Evolutionary conservation across 2,113 vertebrate genomes (phyloP).

Genomic region (Dromaius novaehollandiae): DNA sequence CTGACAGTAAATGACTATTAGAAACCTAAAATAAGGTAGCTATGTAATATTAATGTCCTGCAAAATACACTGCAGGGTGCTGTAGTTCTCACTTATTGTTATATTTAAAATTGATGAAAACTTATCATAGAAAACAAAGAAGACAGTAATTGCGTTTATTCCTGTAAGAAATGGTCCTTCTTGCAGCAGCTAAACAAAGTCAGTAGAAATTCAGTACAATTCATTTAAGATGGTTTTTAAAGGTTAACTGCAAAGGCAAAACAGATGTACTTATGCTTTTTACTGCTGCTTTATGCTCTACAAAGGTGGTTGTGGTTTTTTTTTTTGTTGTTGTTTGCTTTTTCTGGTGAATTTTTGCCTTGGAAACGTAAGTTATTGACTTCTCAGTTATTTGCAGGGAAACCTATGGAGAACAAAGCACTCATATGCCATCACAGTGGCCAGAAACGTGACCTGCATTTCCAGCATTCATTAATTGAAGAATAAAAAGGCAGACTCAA

Average conservation of each 20-base stretch:
- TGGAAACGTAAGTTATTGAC: neutral
- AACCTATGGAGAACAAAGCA: neutral
- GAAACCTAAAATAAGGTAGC: slow-evolving; percentile 30
- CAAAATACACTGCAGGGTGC: neutral
- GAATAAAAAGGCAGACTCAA: neutral
- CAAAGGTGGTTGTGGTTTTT: neutral
- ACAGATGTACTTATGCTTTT: neutral
- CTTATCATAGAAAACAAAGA: neutral
- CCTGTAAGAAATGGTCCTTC: neutral
- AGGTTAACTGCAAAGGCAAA: neutral
- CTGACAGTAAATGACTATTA: slow-evolving; percentile 25
- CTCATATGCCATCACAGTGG: neutral
- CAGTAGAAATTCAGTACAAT: neutral
- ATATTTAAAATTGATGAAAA: neutral
- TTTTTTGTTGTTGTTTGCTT: neutral
- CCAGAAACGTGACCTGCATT: neutral
- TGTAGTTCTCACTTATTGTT: neutral
- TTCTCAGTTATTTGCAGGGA: neutral
- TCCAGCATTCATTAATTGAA: neutral
- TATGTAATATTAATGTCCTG: slow-evolving; percentile 12
- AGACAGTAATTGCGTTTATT: neutral
- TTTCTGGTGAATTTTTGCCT: neutral
- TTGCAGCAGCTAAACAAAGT: neutral
- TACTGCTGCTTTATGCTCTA: neutral
- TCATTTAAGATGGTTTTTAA: neutral